Evolutionary conservation across 2,113 vertebrate species (phyloP).

Genomic region (Poeciliopsis turrubarensis): DNA sequence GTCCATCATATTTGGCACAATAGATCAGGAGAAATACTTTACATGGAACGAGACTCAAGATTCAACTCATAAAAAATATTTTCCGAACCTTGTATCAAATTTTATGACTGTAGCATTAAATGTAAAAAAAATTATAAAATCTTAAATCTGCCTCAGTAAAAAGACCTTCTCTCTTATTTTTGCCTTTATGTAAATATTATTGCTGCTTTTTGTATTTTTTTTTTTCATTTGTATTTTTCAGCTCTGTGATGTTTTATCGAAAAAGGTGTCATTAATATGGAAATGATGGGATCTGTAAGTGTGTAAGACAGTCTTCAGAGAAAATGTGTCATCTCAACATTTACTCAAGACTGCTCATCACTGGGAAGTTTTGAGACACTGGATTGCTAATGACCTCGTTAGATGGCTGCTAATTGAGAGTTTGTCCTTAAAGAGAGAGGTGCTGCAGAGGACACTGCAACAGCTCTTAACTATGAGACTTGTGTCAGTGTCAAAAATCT

Average conservation of each 20-base stretch:
- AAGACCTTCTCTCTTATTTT: constrained; percentile 7
- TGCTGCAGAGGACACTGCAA: neutral
- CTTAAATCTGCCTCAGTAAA: constrained; percentile 50
- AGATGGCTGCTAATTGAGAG: constrained; percentile 55
- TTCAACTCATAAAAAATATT: constrained; percentile 26
- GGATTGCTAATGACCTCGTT: constrained; percentile 73
- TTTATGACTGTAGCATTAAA: too few species aligned
- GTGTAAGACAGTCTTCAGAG: neutral
- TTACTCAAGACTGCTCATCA: constrained; percentile 20
- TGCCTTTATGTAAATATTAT: constrained; percentile 5
- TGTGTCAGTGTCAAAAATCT: too few species aligned
- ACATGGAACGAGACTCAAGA: neutral
- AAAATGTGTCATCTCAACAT: constrained; percentile 58
- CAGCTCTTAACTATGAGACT: constrained; percentile 4
- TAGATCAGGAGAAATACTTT: neutral
- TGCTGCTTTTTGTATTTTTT: constrained; percentile 33
- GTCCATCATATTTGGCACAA: neutral
- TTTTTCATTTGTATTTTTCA: constrained; percentile 42
- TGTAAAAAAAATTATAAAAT: neutral
- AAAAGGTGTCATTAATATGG: constrained; percentile 53
- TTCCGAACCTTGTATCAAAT: constrained; percentile 18
- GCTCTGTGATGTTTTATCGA: constrained; percentile 54
- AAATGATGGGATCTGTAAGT: constrained; percentile 20
- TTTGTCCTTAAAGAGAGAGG: constrained; percentile 54
- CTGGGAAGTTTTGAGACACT: constrained; percentile 28